A percentile compares a stretch with the other conserved stretches of the same genome.
Conservation (phyloP, 2,888 invertebrate genomes). For the Xestia c-nigrum region DNA sequence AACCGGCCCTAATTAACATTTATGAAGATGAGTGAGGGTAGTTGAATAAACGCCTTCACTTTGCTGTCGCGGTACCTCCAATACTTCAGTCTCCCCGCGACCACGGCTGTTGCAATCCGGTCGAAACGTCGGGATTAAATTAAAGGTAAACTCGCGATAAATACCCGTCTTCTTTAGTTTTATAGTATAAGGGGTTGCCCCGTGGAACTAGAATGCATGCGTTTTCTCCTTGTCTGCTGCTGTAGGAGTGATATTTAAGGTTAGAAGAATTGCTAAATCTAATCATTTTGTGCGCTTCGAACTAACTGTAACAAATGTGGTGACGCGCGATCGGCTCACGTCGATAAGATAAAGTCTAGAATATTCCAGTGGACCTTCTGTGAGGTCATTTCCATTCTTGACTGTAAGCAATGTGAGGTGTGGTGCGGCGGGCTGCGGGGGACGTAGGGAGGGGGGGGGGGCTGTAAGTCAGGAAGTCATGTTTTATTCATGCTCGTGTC, state of each 20-base stretch:
- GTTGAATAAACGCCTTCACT: no score
- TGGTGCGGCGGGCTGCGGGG: background rate
- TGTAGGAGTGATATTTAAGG: background rate
- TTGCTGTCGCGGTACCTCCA: no score
- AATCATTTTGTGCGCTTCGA: background rate
- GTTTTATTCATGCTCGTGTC: conserved; percentile 50
- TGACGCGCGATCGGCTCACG: no score
- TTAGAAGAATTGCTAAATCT: background rate
- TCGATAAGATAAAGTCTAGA: background rate
- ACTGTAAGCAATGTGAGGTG: background rate
- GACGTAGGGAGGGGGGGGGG: no score
- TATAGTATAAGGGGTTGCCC: no score
- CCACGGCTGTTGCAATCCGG: no score
- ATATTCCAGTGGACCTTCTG: conserved; percentile 22
- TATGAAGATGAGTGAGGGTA: no score
- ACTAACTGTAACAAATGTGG: background rate
- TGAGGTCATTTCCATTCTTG: background rate
- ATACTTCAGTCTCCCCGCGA: no score
- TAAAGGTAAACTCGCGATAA: no score
- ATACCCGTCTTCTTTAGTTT: no score
- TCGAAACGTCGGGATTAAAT: no score
- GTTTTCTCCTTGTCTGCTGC: background rate
- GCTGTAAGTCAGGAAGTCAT: conserved; percentile 27
- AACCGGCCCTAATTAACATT: no score
- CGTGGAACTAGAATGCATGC: background rate